These are phyloP conservation scores for Hydrocynus forskahlii DNA, from an alignment of 2,797 vertebrate species.

Conservation along the genomic window DNA sequence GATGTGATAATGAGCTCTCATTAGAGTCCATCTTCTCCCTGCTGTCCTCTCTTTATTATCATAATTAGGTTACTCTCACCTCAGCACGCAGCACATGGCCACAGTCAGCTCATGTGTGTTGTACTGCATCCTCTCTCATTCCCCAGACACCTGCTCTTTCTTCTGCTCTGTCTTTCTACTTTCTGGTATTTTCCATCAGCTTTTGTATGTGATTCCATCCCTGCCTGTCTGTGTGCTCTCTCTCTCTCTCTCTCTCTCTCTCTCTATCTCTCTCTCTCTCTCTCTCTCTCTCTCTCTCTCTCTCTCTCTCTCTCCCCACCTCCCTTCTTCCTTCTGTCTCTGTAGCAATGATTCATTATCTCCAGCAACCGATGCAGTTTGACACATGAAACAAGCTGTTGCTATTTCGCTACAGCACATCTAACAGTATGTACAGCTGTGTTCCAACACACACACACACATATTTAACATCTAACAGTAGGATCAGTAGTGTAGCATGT, in stretches of 20 bases:
- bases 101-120: neutral
- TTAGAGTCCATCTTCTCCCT: conserved; percentile 53
- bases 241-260: neutral
- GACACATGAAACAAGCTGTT: conserved; percentile 39
- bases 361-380: conserved; percentile 27
- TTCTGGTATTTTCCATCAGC: neutral
- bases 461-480: neutral
- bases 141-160: neutral
- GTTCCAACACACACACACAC: conserved; percentile 1
- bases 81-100: neutral
- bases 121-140: neutral
- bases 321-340: conserved; percentile 1
- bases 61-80: conserved; percentile 51
- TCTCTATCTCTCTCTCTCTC: no score
- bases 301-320: no score
- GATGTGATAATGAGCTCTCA: conserved; percentile 61
- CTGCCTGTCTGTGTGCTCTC: conserved; percentile 1
- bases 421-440: conserved; percentile 8
- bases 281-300: no score
- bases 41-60: conserved; percentile 49
- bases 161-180: conserved; percentile 4
- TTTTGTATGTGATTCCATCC: neutral
- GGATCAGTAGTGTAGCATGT: neutral
- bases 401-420: conserved; percentile 39
- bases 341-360: conserved; percentile 33